Base-by-base conservation (phyloP, 2,113 vertebrate genomes). In the Nothoprocta perdicaria region DNA sequence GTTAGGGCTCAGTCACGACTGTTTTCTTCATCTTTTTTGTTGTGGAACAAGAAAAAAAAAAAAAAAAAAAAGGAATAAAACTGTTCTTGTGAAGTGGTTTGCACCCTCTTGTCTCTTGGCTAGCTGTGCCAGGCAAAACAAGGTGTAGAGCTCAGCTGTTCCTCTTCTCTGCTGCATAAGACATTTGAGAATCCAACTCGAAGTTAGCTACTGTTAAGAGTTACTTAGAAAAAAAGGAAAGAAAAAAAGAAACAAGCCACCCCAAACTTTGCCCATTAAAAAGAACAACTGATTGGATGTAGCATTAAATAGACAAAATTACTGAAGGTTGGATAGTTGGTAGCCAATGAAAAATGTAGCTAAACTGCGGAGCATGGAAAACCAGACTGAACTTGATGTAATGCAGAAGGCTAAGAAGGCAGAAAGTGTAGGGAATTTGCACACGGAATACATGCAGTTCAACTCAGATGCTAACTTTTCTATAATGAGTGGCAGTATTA, bases 401-500 rank as follows among this genome's bases (percentile, higher is more conserved):
- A 86, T 9, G 19, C 53, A 58, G 41, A 38, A 68, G 5, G 33
- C 41, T 76, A 50, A 68, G 61, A 66, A 86, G 38, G 38, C 35
- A 27, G 31, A 27, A 74, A 69, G 15, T 8, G 9, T 4, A 61
- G 40, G 55, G n/a, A 80, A 83, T 72, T 40, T 75, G 62, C 78
- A 73, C 38, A 11, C 38, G 63, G 45, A 18, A 26, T 22, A 7
- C 63, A 17, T 8, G 4, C 76, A 84, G 52, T 88, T 65, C 43
- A 38, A 55, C 50, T 63, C 40, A 79, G 38, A 29, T 89, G 31
- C 16, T 78, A 78, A 66, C 35, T 92, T 88, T 63, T 80, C 69
- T 7, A 69, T 62, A 94, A 38, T 68, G 43, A 86, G 27, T 82
- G 21, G 24, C 27, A 82, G 62, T 31, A 18, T 94, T 90, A 91